Evolutionary conservation across 2,113 vertebrate species (phyloP).

Genomic region (Sylvia atricapilla): DNA sequence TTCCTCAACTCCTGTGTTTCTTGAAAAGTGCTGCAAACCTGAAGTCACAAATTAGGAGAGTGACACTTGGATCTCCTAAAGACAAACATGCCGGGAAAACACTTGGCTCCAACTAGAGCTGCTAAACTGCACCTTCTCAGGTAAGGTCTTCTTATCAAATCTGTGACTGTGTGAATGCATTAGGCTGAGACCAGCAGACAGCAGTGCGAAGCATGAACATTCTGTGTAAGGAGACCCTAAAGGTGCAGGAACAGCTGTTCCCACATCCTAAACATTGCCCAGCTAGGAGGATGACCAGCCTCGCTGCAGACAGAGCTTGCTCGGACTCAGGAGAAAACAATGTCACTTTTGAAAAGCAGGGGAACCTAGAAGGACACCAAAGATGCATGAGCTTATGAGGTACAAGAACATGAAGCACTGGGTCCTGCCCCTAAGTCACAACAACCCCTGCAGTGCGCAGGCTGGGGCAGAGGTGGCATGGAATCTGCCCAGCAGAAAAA

Average conservation of each 20-base stretch:
- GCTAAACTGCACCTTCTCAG: neutral
- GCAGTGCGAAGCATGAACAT: neutral
- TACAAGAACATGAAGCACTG: neutral
- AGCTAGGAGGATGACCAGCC: accelerated
- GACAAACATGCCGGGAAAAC: neutral
- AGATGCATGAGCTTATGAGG: neutral
- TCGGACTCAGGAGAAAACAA: neutral
- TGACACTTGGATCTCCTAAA: neutral
- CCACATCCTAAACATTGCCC: neutral
- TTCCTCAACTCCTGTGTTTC: neutral
- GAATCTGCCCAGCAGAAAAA: neutral
- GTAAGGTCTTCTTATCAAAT: neutral
- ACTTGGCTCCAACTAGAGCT: neutral
- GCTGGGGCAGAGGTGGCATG: neutral
- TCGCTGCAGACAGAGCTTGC: neutral
- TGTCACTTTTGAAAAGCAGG: neutral
- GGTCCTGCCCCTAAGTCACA: neutral
- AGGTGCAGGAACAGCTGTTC: neutral
- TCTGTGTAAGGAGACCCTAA: neutral
- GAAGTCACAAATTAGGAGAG: neutral
- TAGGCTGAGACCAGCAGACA: accelerated
- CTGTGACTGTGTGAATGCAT: neutral
- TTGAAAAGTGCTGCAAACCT: neutral
- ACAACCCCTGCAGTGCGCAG: accelerated
- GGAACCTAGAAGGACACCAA: neutral